phyloP scores from a whole-genome alignment of 2,888 invertebrate species.

The Metalampra italica region DNA sequence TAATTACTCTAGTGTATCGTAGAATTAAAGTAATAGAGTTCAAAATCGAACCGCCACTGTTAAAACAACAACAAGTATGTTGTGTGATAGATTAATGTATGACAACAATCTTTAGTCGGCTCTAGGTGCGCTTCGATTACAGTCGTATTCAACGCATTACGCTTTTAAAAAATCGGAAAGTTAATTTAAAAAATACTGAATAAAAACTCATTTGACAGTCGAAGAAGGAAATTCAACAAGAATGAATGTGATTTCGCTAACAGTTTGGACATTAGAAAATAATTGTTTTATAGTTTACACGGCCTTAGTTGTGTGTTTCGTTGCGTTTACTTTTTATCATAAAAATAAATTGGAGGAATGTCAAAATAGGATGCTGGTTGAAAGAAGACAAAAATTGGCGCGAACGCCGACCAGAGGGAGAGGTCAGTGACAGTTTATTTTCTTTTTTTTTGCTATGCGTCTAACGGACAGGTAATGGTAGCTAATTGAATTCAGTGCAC shows the following conservation, averaged over 20 bases:
- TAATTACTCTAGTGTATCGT: background rate
- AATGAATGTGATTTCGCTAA: conserved; percentile 63
- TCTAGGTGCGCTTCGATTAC: background rate
- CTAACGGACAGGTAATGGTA: too few relatives aligned
- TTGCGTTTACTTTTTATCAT: conserved; percentile 59
- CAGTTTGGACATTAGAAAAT: conserved; percentile 62
- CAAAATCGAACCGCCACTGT: background rate
- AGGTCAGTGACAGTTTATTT: too few relatives aligned
- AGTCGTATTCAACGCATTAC: conserved; percentile 2
- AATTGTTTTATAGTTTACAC: conserved; percentile 66
- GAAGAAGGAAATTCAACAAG: conserved; percentile 16
- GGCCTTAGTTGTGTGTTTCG: conserved; percentile 52
- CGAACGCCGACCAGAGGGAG: conserved; percentile 31
- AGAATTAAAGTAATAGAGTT: background rate
- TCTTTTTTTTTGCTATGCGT: too few relatives aligned
- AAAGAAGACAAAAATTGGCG: conserved; percentile 44
- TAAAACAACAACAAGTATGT: background rate
- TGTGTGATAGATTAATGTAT: conserved; percentile 1
- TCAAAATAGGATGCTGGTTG: conserved; percentile 38
- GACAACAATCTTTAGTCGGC: conserved; percentile 11
- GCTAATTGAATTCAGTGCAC: too few relatives aligned
- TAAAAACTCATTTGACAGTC: too few relatives aligned
- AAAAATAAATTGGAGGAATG: conserved; percentile 54
- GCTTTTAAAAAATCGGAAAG: background rate
- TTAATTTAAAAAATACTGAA: background rate